Percentiles rank a stretch among this genome's conserved stretches.
Conservation (phyloP, 2,888 invertebrate genomes). For the Cerastoderma edule region DNA sequence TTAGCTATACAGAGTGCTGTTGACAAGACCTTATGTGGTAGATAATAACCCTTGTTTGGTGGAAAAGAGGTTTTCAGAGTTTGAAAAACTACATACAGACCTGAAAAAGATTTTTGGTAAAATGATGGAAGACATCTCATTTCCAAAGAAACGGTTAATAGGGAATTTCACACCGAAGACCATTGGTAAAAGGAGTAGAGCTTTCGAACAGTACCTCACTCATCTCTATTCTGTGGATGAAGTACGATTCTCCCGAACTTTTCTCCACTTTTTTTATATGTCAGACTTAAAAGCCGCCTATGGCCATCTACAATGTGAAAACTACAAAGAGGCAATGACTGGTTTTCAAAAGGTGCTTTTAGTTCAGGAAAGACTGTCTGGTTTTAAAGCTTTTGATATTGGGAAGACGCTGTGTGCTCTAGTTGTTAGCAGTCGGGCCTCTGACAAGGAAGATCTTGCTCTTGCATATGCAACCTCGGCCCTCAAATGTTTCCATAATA, state of each 20-base stretch:
- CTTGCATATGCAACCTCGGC: slow-evolving; percentile 80
- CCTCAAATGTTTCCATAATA: slow-evolving; percentile 67
- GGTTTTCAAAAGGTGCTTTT: slow-evolving; percentile 79
- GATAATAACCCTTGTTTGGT: slow-evolving; percentile 79
- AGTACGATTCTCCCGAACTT: slow-evolving; percentile 79
- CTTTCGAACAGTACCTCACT: slow-evolving; percentile 83
- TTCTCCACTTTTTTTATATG: slow-evolving; percentile 81
- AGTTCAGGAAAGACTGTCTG: slow-evolving; percentile 81
- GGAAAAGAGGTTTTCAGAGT: slow-evolving; percentile 83
- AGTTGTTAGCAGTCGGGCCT: slow-evolving; percentile 74
- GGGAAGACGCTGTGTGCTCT: slow-evolving; percentile 80
- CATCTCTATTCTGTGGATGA: slow-evolving; percentile 80
- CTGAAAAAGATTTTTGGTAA: slow-evolving; percentile 77
- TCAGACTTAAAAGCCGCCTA: slow-evolving; percentile 78
- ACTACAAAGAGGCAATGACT: slow-evolving; percentile 78
- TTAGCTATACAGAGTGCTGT: slow-evolving; percentile 77
- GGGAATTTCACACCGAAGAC: slow-evolving; percentile 83
- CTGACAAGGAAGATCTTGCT: slow-evolving; percentile 76
- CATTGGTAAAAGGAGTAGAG: slow-evolving; percentile 81
- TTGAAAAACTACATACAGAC: slow-evolving; percentile 79
- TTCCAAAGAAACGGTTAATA: slow-evolving; percentile 83
- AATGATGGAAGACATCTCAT: slow-evolving; percentile 79
- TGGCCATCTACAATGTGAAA: slow-evolving; percentile 69
- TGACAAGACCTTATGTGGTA: slow-evolving; percentile 67
- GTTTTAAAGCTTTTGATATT: slow-evolving; percentile 73